Conservation (phyloP, 2,888 invertebrate genomes). For the Leptinotarsa peninsularis region DNA sequence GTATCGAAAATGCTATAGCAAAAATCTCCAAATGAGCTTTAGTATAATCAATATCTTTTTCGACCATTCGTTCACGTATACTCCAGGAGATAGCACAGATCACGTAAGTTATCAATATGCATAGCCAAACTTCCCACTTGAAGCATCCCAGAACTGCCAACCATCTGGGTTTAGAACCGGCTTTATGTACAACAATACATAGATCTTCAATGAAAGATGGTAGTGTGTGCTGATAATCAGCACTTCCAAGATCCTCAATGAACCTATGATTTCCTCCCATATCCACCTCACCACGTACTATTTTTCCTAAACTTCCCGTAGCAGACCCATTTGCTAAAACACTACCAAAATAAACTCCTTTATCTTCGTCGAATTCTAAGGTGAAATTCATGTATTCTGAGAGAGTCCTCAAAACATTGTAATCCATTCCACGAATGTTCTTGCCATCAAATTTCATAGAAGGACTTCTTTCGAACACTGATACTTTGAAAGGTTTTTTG, state of each 20-base stretch:
- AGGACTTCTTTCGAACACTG: not conserved
- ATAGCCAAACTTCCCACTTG: slow-evolving; percentile 5
- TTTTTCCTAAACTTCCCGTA: slow-evolving; percentile 46
- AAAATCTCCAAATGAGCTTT: slow-evolving; percentile 1
- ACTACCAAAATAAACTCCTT: slow-evolving; percentile 52
- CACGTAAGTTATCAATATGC: not conserved
- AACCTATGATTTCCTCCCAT: slow-evolving; percentile 51
- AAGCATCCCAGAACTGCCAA: not conserved
- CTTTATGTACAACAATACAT: not conserved
- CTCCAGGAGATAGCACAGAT: not conserved
- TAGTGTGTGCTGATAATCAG: not conserved
- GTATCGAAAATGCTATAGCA: not conserved
- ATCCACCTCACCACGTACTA: slow-evolving; percentile 38
- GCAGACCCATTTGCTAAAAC: slow-evolving; percentile 50
- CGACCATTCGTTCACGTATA: not conserved
- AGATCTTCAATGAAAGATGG: not conserved
- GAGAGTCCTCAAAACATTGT: slow-evolving; percentile 58
- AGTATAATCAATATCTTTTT: not conserved
- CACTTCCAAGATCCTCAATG: not conserved
- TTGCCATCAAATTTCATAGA: not conserved
- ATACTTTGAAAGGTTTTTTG: not conserved
- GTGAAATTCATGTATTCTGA: slow-evolving; percentile 62
- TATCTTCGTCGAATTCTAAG: slow-evolving; percentile 39
- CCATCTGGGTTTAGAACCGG: not conserved
- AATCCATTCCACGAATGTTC: slow-evolving; percentile 59